Base-by-base conservation (phyloP, 2,888 invertebrate genomes). In the Abrostola tripartita region DNA sequence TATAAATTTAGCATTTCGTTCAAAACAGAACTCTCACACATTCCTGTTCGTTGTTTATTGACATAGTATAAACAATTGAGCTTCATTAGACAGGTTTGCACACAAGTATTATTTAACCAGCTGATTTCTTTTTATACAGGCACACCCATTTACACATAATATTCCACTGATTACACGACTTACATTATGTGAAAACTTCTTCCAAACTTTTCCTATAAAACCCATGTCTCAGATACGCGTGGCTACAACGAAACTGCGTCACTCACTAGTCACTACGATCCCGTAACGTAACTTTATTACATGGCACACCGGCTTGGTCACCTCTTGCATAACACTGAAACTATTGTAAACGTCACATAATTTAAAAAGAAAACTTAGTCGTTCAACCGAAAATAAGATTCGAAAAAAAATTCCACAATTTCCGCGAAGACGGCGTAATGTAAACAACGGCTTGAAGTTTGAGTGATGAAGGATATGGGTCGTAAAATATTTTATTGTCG, bases 321-420 rank as follows among this genome's bases (percentile, higher is more conserved):
- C 83, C 68, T 87, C 85, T 88, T 82, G 88, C 86, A 89, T 86
- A 84, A 85, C 79, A 65, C 68, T 49, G 56, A 59, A 71, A 66
- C 78, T 73, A 73, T 71, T 73, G 55, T 60, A 64, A 77, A 75
- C 84, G 85, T 85, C 85, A 85, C 81, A 52, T 56, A 58, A 71
- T 53, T 68, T 65, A 77, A 72, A 75, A 24, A 24, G 24, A 82
- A 78, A 78, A 68, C 72, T 70, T 81, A 77, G 73, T 81, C 80
- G 76, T 69, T 62, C 67, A 60, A 68, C 60, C 65, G 49, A 88
- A 88, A 89, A 90, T 86, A 89, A 82, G 69, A 77, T 71, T 71
- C 62, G 58, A 71, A 81, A 87, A 88, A 47, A 88, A 85, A 85
- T 86, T 87, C 85, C 87, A 79, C 79, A 72, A 82, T 81, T 86